These are phyloP conservation scores for Agrenia bidenticulata DNA, from an alignment of 2,888 invertebrate species.

Conservation along the genomic window DNA sequence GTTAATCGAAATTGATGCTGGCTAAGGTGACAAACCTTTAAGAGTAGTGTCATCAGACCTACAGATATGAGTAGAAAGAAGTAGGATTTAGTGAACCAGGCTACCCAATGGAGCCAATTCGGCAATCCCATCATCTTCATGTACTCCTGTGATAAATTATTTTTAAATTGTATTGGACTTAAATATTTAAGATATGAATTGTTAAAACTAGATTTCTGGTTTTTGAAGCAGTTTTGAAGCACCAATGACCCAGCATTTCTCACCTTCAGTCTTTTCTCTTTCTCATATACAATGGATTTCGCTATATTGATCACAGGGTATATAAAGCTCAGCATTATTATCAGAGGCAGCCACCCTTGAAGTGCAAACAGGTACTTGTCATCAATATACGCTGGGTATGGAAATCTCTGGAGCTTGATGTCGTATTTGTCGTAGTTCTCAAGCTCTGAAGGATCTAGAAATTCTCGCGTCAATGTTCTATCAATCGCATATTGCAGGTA, in stretches of 20 bases:
- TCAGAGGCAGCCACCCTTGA: conserved; percentile 55
- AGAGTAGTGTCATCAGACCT: conserved; percentile 49
- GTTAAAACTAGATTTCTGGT: not conserved
- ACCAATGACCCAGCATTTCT: too few relatives aligned
- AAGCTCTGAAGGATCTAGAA: conserved; percentile 22
- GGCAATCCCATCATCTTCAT: conserved; percentile 89
- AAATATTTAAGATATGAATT: not conserved
- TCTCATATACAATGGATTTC: conserved; percentile 72
- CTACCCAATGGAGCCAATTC: conserved; percentile 80
- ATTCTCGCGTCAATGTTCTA: conserved; percentile 55
- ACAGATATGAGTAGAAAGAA: conserved; percentile 66
- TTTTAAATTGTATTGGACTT: too few relatives aligned
- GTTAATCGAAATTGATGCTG: too few relatives aligned
- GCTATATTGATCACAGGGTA: conserved; percentile 77
- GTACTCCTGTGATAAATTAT: too few relatives aligned
- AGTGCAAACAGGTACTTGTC: conserved; percentile 67
- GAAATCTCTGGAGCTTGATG: conserved; percentile 62
- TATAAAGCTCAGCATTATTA: conserved; percentile 61
- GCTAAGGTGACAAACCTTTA: conserved; percentile 30
- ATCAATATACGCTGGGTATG: conserved; percentile 69
- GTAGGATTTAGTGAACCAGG: conserved; percentile 80
- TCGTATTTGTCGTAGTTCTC: conserved; percentile 34
- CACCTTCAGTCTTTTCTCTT: conserved; percentile 74
- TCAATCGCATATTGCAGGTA: conserved; percentile 65
- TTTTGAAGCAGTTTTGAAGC: conserved; percentile 29